Evolutionary conservation across 2,888 invertebrate species (phyloP), one percentile per base, ranked within the genome.

Genomic region (Heliconius aoede): DNA sequence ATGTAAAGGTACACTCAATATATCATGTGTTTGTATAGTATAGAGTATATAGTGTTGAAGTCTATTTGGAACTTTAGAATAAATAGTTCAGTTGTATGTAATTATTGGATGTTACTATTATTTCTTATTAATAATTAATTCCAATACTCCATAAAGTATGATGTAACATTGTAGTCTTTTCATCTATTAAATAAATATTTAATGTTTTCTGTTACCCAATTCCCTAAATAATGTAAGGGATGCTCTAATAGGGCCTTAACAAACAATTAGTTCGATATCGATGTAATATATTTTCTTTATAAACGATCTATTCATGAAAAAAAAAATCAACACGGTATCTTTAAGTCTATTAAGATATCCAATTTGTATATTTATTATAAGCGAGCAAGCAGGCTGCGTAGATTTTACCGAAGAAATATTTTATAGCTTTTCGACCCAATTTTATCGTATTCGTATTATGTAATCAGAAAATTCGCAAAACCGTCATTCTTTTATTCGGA

Each of bases 301-400:
- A 55, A 32, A 30, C 69, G 24, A n/a, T 68, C 21, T 13, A n/a
- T 69, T 30, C 55, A 55, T 13, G n/a, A n/a, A 21, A 30, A 69
- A 36, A 30, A 32, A 55, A 30, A 30, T 69, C 69, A 55, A 55
- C 51, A 55, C 9, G 15, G n/a, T 36, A 60, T 60, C 7, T 36
- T 71, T 58, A 60, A 58, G 36, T 71, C 64, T 73, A 71, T 77
- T 77, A 60, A 64, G 73, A 73, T 65, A 69, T 71, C 64, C 73
- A 65, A 69, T 74, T 58, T 51, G 32, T 77, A 51, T 73, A 74
- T 77, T 74, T 77, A 73, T 73, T 73, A 73, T 60, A 74, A 73
- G 64, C 71, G 65, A 74, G 73, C 61, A 73, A 74, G 73, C 61
- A 73, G 62, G 62, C 36, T 51, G 67, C n/a, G 73, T 36, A 73